Percentiles rank a stretch among this genome's conserved stretches.
These are phyloP conservation scores for Noctua janthina DNA, from an alignment of 2,888 invertebrate species.

Conservation along the genomic window DNA sequence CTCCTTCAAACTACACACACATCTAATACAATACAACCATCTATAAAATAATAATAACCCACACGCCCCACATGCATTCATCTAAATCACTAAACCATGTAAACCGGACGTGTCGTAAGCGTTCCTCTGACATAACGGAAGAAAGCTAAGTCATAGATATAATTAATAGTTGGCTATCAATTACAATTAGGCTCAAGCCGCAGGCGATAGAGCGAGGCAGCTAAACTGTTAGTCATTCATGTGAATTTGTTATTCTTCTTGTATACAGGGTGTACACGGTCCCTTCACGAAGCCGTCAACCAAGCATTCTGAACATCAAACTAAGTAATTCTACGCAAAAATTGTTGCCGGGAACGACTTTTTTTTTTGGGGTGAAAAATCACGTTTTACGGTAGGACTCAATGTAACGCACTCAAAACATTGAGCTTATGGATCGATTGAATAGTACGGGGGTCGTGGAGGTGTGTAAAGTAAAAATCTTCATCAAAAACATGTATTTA, in stretches of 20 bases:
- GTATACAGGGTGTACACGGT: no score
- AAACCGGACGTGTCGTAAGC: slow-evolving; percentile 50
- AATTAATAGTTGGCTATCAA: slow-evolving; percentile 46
- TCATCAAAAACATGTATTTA: no score
- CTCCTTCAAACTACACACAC: background rate
- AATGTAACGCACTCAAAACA: no score
- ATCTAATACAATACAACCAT: background rate
- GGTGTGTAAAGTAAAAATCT: no score
- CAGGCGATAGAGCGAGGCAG: slow-evolving; percentile 17
- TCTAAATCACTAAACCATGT: slow-evolving; percentile 44
- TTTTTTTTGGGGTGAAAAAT: no score
- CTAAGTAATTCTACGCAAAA: no score
- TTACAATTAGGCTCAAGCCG: slow-evolving; percentile 43
- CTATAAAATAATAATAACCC: slow-evolving; percentile 17
- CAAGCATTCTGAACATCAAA: no score
- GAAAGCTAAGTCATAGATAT: slow-evolving; percentile 55
- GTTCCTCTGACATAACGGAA: slow-evolving; percentile 45
- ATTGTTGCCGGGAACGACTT: no score
- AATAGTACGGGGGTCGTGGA: no score
- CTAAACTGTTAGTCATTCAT: background rate
- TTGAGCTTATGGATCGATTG: no score
- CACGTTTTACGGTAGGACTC: no score
- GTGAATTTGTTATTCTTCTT: background rate
- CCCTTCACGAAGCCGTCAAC: no score
- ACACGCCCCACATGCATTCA: slow-evolving; percentile 39